phyloP scores from a whole-genome alignment of 2,888 invertebrate genomes.

The Crossocerus cetratus region DNA sequence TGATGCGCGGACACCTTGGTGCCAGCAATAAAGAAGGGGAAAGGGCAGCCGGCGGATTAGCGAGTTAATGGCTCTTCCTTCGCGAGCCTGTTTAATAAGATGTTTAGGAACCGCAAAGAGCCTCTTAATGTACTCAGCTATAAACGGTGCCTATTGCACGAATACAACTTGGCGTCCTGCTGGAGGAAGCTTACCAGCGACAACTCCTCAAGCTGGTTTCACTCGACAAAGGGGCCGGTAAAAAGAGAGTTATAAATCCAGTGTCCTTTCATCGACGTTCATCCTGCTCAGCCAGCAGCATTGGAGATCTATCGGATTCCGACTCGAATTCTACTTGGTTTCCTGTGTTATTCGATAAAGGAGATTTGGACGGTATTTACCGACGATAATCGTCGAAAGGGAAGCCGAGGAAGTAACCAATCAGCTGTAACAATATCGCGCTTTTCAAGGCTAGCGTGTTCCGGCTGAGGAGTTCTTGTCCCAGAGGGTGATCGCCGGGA shows the following conservation, averaged over 20 bases:
- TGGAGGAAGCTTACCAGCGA: constrained; percentile 57
- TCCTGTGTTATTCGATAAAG: background rate
- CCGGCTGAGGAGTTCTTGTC: constrained; percentile 46
- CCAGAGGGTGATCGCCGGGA: constrained; percentile 39
- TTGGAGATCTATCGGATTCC: too few species aligned
- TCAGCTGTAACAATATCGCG: constrained; percentile 56
- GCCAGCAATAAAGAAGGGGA: background rate
- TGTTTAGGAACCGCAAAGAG: constrained; percentile 63
- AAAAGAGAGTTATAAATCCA: constrained; percentile 70
- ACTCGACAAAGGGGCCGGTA: constrained; percentile 56
- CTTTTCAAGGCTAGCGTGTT: constrained; percentile 58
- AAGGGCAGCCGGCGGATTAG: constrained; percentile 1
- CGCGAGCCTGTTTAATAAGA: constrained; percentile 63
- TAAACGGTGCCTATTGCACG: constrained; percentile 32
- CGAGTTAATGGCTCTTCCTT: constrained; percentile 58
- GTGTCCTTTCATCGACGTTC: constrained; percentile 53
- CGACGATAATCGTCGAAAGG: background rate
- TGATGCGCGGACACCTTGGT: background rate
- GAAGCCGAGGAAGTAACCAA: constrained; percentile 50
- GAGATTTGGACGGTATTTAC: too few species aligned
- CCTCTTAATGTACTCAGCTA: constrained; percentile 61
- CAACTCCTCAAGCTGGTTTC: constrained; percentile 68
- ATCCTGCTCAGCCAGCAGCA: constrained; percentile 24
- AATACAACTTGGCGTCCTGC: constrained; percentile 31
- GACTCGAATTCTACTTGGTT: too few species aligned